Percentiles rank a stretch among this genome's conserved stretches.
These are phyloP conservation scores for Lobophora halterata DNA, from an alignment of 2,888 invertebrate species.

Conservation along the genomic window DNA sequence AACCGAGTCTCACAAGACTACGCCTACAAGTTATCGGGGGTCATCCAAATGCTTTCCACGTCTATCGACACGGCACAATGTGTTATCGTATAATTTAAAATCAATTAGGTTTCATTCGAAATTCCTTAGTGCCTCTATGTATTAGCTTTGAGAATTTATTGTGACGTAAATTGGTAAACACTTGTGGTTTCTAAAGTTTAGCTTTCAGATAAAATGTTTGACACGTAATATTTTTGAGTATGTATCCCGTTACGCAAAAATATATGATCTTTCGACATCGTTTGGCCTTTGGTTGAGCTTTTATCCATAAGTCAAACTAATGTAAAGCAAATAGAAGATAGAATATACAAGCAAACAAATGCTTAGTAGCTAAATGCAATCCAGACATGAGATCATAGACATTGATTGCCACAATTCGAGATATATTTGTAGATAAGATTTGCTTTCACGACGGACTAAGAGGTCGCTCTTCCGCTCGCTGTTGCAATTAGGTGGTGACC, in stretches of 20 bases:
- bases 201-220: conserved; percentile 16
- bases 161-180: conserved; percentile 31
- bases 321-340: conserved; percentile 12
- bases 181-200: conserved; percentile 18
- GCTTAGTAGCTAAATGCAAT: conserved; percentile 44
- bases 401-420: conserved; percentile 49
- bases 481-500: conserved; percentile 40
- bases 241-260: conserved; percentile 9
- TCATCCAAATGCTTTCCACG: conserved; percentile 50
- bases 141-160: conserved; percentile 30
- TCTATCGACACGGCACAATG: conserved; percentile 43
- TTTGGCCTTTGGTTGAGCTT: conserved; percentile 5
- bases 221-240: conserved; percentile 18
- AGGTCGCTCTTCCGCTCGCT: conserved; percentile 33
- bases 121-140: conserved; percentile 39
- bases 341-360: conserved; percentile 28
- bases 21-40: conserved; percentile 43
- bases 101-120: conserved; percentile 50
- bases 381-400: conserved; percentile 47
- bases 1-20: conserved; percentile 34
- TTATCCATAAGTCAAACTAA: conserved; percentile 6
- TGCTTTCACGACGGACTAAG: conserved; percentile 46
- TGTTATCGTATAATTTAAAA: conserved; percentile 53
- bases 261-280: too few species aligned
- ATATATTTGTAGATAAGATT: conserved; percentile 39